Percentiles rank a stretch among this genome's conserved stretches.
phyloP scores from a whole-genome alignment of 2,113 vertebrate species.

The Rhynchomys soricoides region DNA sequence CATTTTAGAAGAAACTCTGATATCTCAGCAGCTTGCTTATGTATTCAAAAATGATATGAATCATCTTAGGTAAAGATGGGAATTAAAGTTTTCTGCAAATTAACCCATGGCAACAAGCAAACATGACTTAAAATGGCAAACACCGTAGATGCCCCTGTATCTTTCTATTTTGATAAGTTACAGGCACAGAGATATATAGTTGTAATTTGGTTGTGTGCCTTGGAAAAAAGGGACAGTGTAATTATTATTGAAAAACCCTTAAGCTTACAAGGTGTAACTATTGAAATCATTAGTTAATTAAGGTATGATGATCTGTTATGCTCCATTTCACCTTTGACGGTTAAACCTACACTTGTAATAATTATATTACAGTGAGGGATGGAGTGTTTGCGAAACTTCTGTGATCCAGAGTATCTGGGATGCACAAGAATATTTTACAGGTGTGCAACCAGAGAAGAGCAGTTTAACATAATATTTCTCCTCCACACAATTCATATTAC shows the following conservation, averaged over 20 bases:
- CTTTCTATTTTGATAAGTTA: background rate
- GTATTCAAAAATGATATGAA: background rate
- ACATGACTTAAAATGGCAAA: background rate
- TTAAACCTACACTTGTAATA: constrained; percentile 43
- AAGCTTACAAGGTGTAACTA: constrained; percentile 6
- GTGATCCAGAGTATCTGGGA: constrained; percentile 26
- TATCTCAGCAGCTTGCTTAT: background rate
- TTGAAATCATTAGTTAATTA: constrained; percentile 68
- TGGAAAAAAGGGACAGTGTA: background rate
- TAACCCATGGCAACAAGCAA: background rate
- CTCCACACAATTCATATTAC: constrained; percentile 30
- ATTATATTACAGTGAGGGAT: constrained; percentile 42
- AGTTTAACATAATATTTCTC: constrained; percentile 55
- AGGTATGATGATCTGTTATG: constrained; percentile 49
- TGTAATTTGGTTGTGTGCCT: background rate
- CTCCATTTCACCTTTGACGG: constrained; percentile 58
- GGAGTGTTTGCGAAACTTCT: constrained; percentile 55
- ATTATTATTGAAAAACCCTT: constrained; percentile 59
- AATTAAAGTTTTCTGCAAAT: constrained; percentile 1
- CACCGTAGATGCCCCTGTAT: background rate
- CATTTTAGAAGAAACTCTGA: constrained; percentile 49
- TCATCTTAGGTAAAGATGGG: background rate
- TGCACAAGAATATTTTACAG: constrained; percentile 34
- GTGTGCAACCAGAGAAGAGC: constrained; percentile 33
- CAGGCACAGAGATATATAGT: background rate